phyloP scores from a whole-genome alignment of 2,113 vertebrate species.

The Caranx melampygus region DNA sequence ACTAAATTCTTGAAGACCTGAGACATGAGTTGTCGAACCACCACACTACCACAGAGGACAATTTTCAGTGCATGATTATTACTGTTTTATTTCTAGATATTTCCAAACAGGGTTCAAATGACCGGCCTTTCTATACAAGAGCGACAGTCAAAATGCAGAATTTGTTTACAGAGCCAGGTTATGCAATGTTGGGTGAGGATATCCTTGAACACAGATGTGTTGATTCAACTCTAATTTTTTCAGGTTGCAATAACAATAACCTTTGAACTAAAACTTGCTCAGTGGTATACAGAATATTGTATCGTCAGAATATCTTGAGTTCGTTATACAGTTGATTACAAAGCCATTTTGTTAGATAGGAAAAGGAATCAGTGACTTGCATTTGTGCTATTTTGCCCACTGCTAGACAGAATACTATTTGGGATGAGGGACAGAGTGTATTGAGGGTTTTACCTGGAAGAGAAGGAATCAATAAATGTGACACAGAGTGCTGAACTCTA shows the following conservation, averaged over 20 bases:
- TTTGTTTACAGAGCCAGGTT: slow-evolving; percentile 48
- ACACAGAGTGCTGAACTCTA: slow-evolving; percentile 53
- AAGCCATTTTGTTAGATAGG: not conserved
- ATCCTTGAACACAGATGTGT: slow-evolving; percentile 49
- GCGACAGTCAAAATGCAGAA: slow-evolving; percentile 6
- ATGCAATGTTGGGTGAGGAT: slow-evolving; percentile 59
- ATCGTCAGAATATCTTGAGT: not conserved
- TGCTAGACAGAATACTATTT: not conserved
- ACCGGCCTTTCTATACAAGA: not conserved
- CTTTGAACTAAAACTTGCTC: not conserved
- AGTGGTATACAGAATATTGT: not conserved
- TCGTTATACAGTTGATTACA: not conserved
- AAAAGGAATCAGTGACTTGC: not conserved
- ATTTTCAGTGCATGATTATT: not conserved
- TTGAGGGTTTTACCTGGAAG: not conserved
- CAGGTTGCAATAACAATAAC: not conserved
- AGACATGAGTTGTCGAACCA: too few relatives aligned
- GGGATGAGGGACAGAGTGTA: not conserved
- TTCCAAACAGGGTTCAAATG: not conserved
- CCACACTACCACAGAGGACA: too few relatives aligned
- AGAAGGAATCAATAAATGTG: slow-evolving; percentile 46
- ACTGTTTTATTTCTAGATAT: not conserved
- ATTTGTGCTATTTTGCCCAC: slow-evolving; percentile 4
- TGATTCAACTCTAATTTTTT: slow-evolving; percentile 27
- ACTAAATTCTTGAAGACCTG: too few relatives aligned